Percentiles rank a stretch among this genome's conserved stretches.
Evolutionary conservation across 2,113 vertebrate species (phyloP).

Genomic region (Fulica atra): DNA sequence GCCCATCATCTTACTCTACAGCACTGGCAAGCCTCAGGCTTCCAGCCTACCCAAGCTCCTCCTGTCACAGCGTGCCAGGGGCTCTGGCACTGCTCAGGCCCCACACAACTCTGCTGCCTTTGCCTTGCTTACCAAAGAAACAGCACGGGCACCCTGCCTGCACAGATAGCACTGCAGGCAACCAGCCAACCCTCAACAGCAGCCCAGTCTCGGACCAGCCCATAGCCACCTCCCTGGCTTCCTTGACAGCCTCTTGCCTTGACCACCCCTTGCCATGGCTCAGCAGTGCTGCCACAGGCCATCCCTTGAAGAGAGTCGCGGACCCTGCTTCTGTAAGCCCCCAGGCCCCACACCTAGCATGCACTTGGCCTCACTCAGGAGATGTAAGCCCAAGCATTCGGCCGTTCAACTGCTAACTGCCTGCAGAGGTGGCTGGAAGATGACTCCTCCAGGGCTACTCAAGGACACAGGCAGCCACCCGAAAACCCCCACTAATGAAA

Average conservation of each 20-base stretch:
- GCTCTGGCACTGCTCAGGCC: background rate
- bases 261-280: background rate
- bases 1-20: accelerated
- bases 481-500: accelerated
- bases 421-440: background rate
- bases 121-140: background rate
- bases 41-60: background rate
- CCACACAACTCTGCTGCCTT: background rate
- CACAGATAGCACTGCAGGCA: accelerated
- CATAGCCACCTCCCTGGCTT: background rate
- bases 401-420: background rate
- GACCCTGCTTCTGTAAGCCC: background rate
- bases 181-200: background rate
- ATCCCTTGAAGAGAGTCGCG: background rate
- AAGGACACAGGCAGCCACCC: background rate
- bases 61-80: background rate
- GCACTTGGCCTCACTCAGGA: background rate
- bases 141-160: background rate
- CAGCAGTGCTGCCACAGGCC: background rate
- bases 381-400: background rate
- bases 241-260: background rate
- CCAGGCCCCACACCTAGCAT: background rate
- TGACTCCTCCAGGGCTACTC: background rate
- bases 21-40: accelerated
- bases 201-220: background rate